Base-by-base conservation (phyloP, 2,888 invertebrate species). In the Protophormia terraenovae region DNA sequence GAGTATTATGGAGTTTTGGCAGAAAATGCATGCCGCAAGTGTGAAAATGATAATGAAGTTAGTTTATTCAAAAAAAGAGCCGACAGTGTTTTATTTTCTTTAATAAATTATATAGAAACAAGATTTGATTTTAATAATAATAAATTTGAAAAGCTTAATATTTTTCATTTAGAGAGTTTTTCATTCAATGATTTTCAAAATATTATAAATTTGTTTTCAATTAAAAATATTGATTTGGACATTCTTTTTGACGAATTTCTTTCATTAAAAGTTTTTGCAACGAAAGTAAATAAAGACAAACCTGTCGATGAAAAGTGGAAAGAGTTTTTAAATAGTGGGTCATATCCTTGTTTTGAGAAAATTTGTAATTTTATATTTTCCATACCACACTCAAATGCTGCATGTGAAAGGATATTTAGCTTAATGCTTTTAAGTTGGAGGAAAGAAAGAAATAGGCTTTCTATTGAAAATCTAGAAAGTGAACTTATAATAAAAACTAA, bases 141-240 rank as follows among this genome's bases (percentile, higher is more conserved):
- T n/a, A n/a, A n/a, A n/a, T n/a, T n/a, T n/a, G n/a, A n/a, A n/a
- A 47, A 67, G 27, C 47, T 47, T 2, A 2, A 16, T 19, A 14
- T 27, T 1, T 64, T 64, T 41, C 22, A 64, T 64, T 64, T 64
- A 64, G 45, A n/a, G n/a, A n/a, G n/a, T n/a, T n/a, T n/a, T n/a
- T n/a, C n/a, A n/a, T n/a, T n/a, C n/a, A n/a, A n/a, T n/a, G n/a
- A n/a, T n/a, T n/a, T n/a, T n/a, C n/a, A n/a, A n/a, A n/a, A n/a
- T n/a, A n/a, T n/a, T n/a, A n/a, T n/a, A n/a, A n/a, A n/a, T n/a
- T n/a, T n/a, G n/a, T n/a, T n/a, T n/a, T n/a, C n/a, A n/a, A n/a
- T 38, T 27, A 62, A 32, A 47, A 47, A 47, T 47, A 47, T 47
- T 16, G 19, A 47, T n/a, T 16, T 47, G 47, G 47, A 47, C 19